Percentiles rank a stretch among this genome's conserved stretches.
phyloP scores from a whole-genome alignment of 2,888 invertebrate species.

The Drosophila ezoana region DNA sequence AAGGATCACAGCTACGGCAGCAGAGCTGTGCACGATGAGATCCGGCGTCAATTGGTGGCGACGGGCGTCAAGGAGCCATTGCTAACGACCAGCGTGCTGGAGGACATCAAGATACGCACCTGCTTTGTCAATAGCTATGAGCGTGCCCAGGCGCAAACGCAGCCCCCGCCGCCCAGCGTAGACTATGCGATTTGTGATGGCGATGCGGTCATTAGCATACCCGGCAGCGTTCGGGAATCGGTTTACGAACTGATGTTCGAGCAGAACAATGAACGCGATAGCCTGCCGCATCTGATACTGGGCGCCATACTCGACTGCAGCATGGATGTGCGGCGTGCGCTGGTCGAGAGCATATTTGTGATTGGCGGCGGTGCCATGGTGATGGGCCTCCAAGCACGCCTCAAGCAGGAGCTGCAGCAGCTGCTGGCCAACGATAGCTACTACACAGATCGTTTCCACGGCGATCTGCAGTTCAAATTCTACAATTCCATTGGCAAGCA shows the following conservation, averaged over 20 bases:
- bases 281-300: conserved; percentile 93
- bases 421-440: conserved; percentile 87
- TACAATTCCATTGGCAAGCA: conserved; percentile 92
- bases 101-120: conserved; percentile 93
- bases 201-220: conserved; percentile 87
- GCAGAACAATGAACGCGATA: conserved; percentile 92
- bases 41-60: conserved; percentile 85
- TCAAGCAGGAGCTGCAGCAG: conserved; percentile 90
- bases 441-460: conserved; percentile 87
- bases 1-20: conserved; percentile 93
- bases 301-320: conserved; percentile 93
- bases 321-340: conserved; percentile 90
- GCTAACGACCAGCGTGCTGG: conserved; percentile 87
- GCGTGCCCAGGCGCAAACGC: conserved; percentile 87
- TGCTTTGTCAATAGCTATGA: conserved; percentile 94
- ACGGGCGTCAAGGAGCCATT: conserved; percentile 83
- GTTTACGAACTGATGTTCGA: conserved; percentile 94
- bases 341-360: conserved; percentile 94
- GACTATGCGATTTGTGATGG: conserved; percentile 89
- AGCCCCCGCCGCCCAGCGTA: conserved; percentile 86
- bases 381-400: conserved; percentile 92
- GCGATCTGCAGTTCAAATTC: conserved; percentile 89
- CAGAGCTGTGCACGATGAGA: conserved; percentile 89
- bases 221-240: conserved; percentile 91
- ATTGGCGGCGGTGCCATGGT: conserved; percentile 94